phyloP scores from a whole-genome alignment of 1,140 invertebrate genomes.

The Leptinotarsa defecta region DNA sequence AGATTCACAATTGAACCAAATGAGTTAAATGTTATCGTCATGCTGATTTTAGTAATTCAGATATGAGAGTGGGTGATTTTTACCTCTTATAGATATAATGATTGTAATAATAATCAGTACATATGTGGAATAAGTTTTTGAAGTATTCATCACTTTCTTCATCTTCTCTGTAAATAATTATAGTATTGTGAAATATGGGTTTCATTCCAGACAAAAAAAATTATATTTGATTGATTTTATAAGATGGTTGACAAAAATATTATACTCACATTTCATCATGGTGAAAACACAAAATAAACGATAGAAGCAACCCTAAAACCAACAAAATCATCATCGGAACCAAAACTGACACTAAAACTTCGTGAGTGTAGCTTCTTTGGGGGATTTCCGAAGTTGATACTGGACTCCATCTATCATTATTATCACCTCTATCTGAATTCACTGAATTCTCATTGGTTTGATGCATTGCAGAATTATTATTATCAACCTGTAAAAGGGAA shows the following conservation, averaged over 20 bases:
- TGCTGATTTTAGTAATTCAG: too few relatives aligned
- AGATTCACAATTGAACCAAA: too few relatives aligned
- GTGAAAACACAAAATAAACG: constrained; percentile 76
- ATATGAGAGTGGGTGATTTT: not conserved
- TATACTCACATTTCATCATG: constrained; percentile 77
- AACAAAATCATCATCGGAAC: constrained; percentile 71
- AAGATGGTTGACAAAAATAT: too few relatives aligned
- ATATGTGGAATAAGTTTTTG: constrained; percentile 54
- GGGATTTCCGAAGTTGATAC: constrained; percentile 66
- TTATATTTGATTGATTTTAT: too few relatives aligned
- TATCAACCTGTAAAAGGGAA: constrained; percentile 41
- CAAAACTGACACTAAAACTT: constrained; percentile 73
- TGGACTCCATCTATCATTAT: constrained; percentile 62
- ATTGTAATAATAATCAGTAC: constrained; percentile 50
- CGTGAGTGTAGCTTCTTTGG: constrained; percentile 70
- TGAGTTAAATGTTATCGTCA: too few relatives aligned
- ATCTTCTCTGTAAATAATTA: constrained; percentile 51
- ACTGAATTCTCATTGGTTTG: constrained; percentile 44
- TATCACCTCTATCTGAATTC: constrained; percentile 38
- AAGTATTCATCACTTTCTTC: constrained; percentile 53
- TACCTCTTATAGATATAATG: constrained; percentile 31
- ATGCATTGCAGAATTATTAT: constrained; percentile 55
- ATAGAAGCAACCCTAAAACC: constrained; percentile 68
- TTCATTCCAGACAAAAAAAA: too few relatives aligned
- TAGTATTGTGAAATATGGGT: not conserved